A percentile compares a stretch with the other conserved stretches of the same genome.
These are phyloP conservation scores for Cryptotermes secundus DNA, from an alignment of 1,140 invertebrate genomes.

Conservation along the genomic window DNA sequence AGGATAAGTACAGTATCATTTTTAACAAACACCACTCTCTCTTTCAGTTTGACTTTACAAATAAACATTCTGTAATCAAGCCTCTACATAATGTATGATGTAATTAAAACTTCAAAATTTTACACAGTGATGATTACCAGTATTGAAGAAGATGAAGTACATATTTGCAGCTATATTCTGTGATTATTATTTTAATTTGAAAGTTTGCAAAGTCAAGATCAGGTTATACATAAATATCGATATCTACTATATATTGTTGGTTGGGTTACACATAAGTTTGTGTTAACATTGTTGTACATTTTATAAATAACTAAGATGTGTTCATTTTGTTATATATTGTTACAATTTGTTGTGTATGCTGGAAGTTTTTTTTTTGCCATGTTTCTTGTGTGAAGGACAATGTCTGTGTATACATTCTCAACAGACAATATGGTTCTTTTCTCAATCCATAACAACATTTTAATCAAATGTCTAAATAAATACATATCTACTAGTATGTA, in stretches of 20 bases:
- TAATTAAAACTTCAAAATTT: neutral
- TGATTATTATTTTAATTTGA: neutral
- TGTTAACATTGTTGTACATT: neutral
- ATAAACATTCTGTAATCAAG: neutral
- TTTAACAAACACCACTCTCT: no score
- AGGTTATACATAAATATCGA: neutral
- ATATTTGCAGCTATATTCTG: neutral
- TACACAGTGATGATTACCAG: neutral
- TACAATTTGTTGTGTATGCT: neutral
- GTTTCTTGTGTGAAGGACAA: neutral
- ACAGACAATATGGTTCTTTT: no score
- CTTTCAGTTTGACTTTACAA: no score
- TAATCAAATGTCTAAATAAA: no score
- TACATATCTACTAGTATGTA: no score
- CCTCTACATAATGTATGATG: neutral
- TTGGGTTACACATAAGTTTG: neutral
- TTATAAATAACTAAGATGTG: neutral
- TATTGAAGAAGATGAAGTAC: conserved; percentile 7
- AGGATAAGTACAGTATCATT: no score
- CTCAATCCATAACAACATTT: no score
- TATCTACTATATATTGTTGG: neutral
- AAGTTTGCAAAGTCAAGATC: neutral
- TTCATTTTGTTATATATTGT: neutral
- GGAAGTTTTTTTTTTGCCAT: neutral
- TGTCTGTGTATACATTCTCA: no score